Evolutionary conservation across 1,140 invertebrate genomes (phyloP).

Genomic region (Cardiocondyla obscurior): DNA sequence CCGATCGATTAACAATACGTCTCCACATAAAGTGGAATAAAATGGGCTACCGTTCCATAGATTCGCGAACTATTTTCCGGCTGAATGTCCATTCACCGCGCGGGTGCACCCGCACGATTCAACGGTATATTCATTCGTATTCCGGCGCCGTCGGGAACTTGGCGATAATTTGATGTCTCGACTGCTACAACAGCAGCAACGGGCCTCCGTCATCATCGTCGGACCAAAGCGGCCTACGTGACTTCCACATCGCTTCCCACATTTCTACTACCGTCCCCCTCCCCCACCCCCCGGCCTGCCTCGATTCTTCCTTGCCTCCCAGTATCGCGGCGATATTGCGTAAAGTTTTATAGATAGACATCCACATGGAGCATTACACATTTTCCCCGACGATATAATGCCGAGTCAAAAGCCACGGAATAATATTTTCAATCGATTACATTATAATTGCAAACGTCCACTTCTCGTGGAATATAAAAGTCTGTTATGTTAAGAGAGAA

Average conservation of each 20-base stretch:
- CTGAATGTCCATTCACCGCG: constrained; percentile 16
- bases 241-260: constrained; percentile 51
- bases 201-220: constrained; percentile 62
- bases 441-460: neutral
- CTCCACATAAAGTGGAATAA: neutral
- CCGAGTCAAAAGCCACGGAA: neutral
- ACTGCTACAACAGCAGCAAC: constrained; percentile 62
- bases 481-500: too few relatives aligned
- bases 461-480: neutral
- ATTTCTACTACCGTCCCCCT: constrained; percentile 19
- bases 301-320: constrained; percentile 19
- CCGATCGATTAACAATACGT: constrained; percentile 16
- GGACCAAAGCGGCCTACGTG: constrained; percentile 68
- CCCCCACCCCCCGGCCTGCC: too few relatives aligned
- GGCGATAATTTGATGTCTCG: constrained; percentile 72
- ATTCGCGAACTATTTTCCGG: constrained; percentile 27
- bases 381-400: constrained; percentile 12
- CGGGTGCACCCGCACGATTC: constrained; percentile 9
- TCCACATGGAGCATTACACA: neutral
- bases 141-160: constrained; percentile 64
- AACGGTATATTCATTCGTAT: constrained; percentile 65
- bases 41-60: neutral
- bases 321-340: constrained; percentile 9
- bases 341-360: constrained; percentile 31
- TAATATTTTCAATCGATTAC: neutral